Base-by-base conservation (phyloP, 1,140 invertebrate species). In the Aphidius ervi region DNA sequence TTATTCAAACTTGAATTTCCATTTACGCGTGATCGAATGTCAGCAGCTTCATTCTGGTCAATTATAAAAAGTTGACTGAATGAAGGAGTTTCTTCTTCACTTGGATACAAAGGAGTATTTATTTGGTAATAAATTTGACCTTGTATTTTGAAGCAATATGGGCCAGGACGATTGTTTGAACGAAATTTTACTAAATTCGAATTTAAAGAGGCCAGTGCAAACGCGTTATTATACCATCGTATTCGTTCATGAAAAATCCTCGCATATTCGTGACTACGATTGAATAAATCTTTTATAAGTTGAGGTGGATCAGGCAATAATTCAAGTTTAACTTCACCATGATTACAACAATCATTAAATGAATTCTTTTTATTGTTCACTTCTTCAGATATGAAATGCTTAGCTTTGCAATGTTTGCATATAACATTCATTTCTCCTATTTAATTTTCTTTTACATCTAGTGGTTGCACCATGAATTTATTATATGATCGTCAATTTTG, bases 201-300 rank as follows among this genome's bases (percentile, higher is more conserved):
- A 55, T 64, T 64, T 46, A 64, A 64, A 39, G 59, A 64, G 46
- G 63, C 63, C 40, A 61, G 62, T 46, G 59, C 57, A 49, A 64
- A 58, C 7, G 59, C 61, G 4, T 23, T 46, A 48, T 64, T 64
- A 39, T 61, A 64, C 16, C 16, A 43, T 46, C 63, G 55, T 56
- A 64, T 54, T 23, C 46, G 46, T 47, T 64, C 56, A 46, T 54
- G 50, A 58, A 64, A 64, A 49, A 50, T 46, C n/a, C 48, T 58
- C 20, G 59, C 58, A 58, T 54, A 41, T 53, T 42, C 7, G 48
- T 64, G 59, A 55, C 56, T 48, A 9, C 47, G 9, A 39, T 62
- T 42, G 31, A 64, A 59, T 47, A 64, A 50, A 40, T 42, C 9
- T 42, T 47, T 43, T 9, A 64, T 23, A 41, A 52, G 37, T 8